Evolutionary conservation across 53 echinoderm and acorn worm genomes (phyloP).

Genomic region (Hippasteria phrygiana): DNA sequence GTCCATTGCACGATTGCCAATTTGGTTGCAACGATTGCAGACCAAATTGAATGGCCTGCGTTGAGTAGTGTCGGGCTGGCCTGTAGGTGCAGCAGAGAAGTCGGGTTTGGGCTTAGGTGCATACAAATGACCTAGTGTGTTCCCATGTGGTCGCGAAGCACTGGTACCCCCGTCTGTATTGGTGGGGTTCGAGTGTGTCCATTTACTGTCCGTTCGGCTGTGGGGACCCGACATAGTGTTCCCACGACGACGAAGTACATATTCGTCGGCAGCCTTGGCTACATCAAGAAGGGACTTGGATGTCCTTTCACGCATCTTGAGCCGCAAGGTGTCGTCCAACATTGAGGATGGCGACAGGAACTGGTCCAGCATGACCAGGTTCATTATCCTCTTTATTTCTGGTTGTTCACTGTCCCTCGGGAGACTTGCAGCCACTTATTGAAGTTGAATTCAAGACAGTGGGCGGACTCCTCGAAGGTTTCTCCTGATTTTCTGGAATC

Average conservation of each 20-base stretch:
- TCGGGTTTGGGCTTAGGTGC: no score
- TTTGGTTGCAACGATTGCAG: slow-evolving; percentile 39
- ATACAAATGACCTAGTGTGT: not conserved
- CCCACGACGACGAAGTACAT: slow-evolving; percentile 42
- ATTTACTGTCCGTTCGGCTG: not conserved
- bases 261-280: slow-evolving; percentile 63
- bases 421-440: no score
- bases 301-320: slow-evolving; percentile 60
- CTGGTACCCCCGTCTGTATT: no score
- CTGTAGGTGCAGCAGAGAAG: no score
- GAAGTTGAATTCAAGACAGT: no score
- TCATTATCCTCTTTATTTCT: not conserved
- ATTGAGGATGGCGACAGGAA: slow-evolving; percentile 38
- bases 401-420: not conserved
- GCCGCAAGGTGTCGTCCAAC: slow-evolving; percentile 31
- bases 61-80: not conserved
- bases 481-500: no score
- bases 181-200: not conserved
- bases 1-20: slow-evolving; percentile 24
- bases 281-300: slow-evolving; percentile 12
- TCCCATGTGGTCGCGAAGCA: not conserved
- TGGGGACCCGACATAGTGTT: not conserved
- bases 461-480: slow-evolving; percentile 64
- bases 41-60: slow-evolving; percentile 2
- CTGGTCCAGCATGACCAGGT: slow-evolving; percentile 59